Base-by-base conservation (phyloP, 2,797 vertebrate genomes). In the Cossypha niveicapilla region DNA sequence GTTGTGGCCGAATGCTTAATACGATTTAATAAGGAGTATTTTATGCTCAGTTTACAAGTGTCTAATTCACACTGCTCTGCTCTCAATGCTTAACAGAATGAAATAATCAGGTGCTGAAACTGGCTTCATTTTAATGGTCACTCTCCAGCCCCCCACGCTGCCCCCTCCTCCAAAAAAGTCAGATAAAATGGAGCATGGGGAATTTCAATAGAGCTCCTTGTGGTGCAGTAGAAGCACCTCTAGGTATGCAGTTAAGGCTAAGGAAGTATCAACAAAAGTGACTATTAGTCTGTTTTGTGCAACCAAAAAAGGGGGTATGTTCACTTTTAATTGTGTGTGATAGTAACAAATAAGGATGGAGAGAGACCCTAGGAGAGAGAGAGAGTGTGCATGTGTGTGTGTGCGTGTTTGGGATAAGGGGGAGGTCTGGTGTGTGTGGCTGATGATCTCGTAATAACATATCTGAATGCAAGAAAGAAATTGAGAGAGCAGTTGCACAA, bases 31-130 rank as follows among this genome's bases (percentile, higher is more conserved):
- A 90, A 95, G 95, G 71, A 92, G 42, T 93, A 92, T 95, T 95
- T 96, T 91, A 47, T 90, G 63, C 70, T 62, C 56, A 67, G 65
- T 97, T 97, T 93, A 93, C 89, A 90, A 97, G 94, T 96, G 88
- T 85, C 86, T 97, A 91, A 77, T 95, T 98, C 91, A 96, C 77
- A 93, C 86, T 85, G 88, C 90, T 96, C 95, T 97, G 88, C 96
- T 97, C 96, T 97, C 95, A 90, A 53, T 73, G 94, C 95, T 79
- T 96, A 92, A 96, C 95, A 97, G 94, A 96, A 97, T 95, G 93
- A 97, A 97, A 97, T 96, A 97, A 97, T 97, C 96, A 97, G 94
- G 91, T 94, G 85, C 94, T 96, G 94, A 93, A 96, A 96, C 85
- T 97, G 94, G 96, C 94, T 97, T 97, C 71, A 72, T 96, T 92